phyloP scores from a whole-genome alignment of 2,888 invertebrate genomes.

The Drosophila nr. medialis region DNA sequence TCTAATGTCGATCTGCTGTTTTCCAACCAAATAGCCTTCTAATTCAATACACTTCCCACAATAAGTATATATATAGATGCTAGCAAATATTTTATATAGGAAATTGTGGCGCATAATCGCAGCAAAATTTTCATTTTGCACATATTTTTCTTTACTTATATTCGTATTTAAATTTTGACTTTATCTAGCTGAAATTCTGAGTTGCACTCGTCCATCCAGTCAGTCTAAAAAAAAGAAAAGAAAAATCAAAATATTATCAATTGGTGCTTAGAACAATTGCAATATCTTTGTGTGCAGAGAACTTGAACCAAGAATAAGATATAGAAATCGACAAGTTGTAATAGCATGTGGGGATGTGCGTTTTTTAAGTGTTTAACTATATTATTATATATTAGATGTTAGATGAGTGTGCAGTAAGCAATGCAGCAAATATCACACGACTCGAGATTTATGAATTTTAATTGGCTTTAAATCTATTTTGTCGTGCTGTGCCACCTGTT shows the following conservation, averaged over 20 bases:
- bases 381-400: background rate
- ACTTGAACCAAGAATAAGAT: conserved; percentile 48
- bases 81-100: background rate
- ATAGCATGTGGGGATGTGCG: background rate
- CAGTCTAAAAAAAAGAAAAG: background rate
- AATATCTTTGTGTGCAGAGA: conserved; percentile 35
- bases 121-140: background rate
- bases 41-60: background rate
- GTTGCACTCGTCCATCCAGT: conserved; percentile 15
- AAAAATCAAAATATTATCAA: conserved; percentile 15
- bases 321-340: background rate
- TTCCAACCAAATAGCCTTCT: background rate
- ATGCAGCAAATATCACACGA: conserved; percentile 14
- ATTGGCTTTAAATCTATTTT: conserved; percentile 2
- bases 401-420: conserved; percentile 2
- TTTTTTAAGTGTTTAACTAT: background rate
- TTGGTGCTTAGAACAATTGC: conserved; percentile 30
- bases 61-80: background rate
- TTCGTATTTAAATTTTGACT: background rate
- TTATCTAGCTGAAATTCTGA: background rate
- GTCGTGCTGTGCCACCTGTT: conserved; percentile 42
- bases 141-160: background rate
- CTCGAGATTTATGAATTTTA: conserved; percentile 4
- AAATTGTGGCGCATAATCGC: background rate
- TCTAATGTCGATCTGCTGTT: background rate